Evolutionary conservation across 2,888 invertebrate genomes (phyloP).

Genomic region (Eutolmus rufibarbis): DNA sequence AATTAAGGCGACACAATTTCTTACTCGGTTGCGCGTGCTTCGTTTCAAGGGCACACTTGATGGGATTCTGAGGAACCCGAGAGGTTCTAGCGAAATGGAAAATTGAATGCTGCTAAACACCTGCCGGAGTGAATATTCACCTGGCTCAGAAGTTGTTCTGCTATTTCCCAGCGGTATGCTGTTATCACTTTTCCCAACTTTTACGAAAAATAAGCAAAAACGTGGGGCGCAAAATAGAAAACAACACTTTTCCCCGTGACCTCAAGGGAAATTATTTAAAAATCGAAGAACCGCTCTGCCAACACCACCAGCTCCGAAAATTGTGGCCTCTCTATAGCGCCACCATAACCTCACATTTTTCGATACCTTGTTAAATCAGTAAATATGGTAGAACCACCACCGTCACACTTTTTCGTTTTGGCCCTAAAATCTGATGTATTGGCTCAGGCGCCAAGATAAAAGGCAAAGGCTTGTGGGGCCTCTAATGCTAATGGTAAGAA

Average conservation of each 20-base stretch:
- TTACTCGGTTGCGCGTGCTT: neutral
- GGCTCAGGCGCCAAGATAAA: neutral
- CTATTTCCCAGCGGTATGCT: neutral
- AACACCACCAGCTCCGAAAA: neutral
- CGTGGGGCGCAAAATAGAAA: neutral
- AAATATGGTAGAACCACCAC: neutral
- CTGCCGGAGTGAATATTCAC: neutral
- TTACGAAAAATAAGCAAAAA: neutral
- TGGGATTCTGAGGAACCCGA: neutral
- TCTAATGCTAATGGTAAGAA: neutral
- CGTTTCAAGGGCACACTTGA: neutral
- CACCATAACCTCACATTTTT: neutral
- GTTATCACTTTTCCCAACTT: neutral
- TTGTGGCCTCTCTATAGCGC: neutral
- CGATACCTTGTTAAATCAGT: neutral
- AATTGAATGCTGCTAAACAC: conserved; percentile 15
- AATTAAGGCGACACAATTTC: conserved; percentile 18
- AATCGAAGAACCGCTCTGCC: neutral
- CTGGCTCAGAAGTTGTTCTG: neutral
- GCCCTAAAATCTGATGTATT: neutral
- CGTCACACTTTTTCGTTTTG: neutral
- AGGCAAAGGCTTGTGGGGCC: neutral
- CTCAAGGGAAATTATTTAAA: neutral
- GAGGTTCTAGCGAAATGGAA: neutral
- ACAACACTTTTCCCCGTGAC: neutral